Base-by-base conservation (phyloP, 2,888 invertebrate species). In the Dasysyrphus albostriatus region DNA sequence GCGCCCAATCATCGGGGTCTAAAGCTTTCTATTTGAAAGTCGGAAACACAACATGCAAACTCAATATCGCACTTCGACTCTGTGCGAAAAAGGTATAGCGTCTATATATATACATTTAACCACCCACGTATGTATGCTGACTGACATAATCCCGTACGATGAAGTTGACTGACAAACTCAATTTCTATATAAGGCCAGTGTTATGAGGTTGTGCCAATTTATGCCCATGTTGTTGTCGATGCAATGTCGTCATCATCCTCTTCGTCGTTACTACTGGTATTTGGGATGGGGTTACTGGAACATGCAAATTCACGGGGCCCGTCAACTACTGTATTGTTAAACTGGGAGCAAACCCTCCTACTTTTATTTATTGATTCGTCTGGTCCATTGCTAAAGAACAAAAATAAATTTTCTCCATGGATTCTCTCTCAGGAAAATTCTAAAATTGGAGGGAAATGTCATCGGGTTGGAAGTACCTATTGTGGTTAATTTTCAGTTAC, bases 171-270 rank as follows among this genome's bases (percentile, higher is more conserved):
- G 82, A 75, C 82, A 87, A 83, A 82, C 78, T 83, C 78, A 42
- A 58, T 83, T 82, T 65, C 51, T 65, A 32, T 65, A 32, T 69
- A 79, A 87, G 87, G 82, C 82, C 87, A 87, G 78, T 87, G 87
- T 87, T 87, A 83, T 87, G 82, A 82, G 87, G 82, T 81, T 80
- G 77, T 34, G 47, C 80, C 72, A 42, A 67, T 65, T 89, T 67
- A 61, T 77, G 72, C 44, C 5, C 14, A 69, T 51, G 12, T 32
- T 51, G 69, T 14, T 63, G 51, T 69, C 32, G 24, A 47, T 65
- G 47, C 34, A 49, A 32, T n/a, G 54, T 32, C 61, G 73, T 65
- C 65, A 73, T 78, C 54, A 16, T 14, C n/a, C n/a, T 2, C n/a
- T 14, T n/a, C 29, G 37, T 12, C 39, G 44, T 32, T 24, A 37